Percentiles rank a stretch among this genome's conserved stretches.
These are phyloP conservation scores for Protaetia brevitarsis DNA, from an alignment of 1,140 invertebrate species.

Conservation along the genomic window DNA sequence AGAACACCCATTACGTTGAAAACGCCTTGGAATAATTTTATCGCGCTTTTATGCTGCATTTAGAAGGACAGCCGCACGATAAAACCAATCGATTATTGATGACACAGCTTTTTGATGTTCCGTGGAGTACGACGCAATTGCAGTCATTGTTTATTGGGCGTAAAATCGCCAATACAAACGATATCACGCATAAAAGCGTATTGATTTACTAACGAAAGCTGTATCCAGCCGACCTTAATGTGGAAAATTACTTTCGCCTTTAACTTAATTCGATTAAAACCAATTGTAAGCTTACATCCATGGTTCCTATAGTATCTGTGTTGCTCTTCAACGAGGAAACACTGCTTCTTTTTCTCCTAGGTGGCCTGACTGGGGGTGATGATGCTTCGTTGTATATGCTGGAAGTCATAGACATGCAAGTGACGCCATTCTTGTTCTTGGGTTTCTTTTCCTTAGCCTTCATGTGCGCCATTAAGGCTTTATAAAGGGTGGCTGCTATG, in stretches of 20 bases:
- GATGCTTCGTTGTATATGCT: conserved; percentile 44
- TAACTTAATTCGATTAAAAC: no score
- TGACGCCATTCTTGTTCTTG: conserved; percentile 63
- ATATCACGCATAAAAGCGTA: background rate
- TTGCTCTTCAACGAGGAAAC: conserved; percentile 59
- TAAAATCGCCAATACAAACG: background rate
- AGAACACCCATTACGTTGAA: no score
- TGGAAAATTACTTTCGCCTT: no score
- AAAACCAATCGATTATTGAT: no score
- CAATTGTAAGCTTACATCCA: conserved; percentile 44
- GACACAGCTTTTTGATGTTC: no score
- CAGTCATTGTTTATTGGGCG: background rate
- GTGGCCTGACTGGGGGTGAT: conserved; percentile 48
- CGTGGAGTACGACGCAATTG: no score
- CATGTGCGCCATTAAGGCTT: conserved; percentile 79
- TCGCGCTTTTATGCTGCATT: no score
- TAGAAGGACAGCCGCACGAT: no score
- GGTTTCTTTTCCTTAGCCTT: conserved; percentile 56
- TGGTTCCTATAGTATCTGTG: conserved; percentile 49
- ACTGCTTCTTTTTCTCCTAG: conserved; percentile 58
- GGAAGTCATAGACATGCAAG: conserved; percentile 44
- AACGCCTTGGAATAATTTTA: no score
- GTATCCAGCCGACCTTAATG: no score
- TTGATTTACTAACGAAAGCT: conserved; percentile 17
- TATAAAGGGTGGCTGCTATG: conserved; percentile 84